Evolutionary conservation across 2,113 vertebrate genomes (phyloP), one percentile per base, ranked within the genome.

Genomic region (Tichodroma muraria): DNA sequence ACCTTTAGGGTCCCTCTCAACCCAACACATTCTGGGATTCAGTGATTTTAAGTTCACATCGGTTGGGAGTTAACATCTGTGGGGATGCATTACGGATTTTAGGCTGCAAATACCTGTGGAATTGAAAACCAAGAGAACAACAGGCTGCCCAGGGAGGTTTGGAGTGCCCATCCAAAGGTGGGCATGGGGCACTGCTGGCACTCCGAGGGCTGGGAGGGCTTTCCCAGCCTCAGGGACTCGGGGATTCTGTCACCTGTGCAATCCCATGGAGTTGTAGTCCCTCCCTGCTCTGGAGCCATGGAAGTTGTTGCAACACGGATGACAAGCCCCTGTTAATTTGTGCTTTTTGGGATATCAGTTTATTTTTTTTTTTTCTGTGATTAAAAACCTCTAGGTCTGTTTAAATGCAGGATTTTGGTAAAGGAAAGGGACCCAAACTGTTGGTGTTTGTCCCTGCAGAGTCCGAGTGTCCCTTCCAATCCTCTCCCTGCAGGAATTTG

Each of bases 281-380:
- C 63, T 91, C n/a, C n/a, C n/a, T n/a, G 49, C 65, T 37, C 42
- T 57, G 75, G n/a, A 44, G 20, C 52, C 11, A 1, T 6, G 35
- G 57, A 54, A 80, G 31, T 4, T 61, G 59, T 14, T 40, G 27
- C 6, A 65, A 8, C 13, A 22, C 0, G 0, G 3, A 10, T 35
- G 42, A 6, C 21, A 37, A 82, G 35, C 11, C 7, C 8, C 21
- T 15, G 8, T 13, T 71, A 28, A 31, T 65, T 54, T 42, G 18
- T 40, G 31, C 3, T 22, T 88, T 84, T 75, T 60, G 49, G 24
- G 27, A 4, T 30, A 31, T 22, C 24, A 25, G 12, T 28, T 68
- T 20, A 6, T 44, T 72, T 64, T 60, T 71, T 8, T 53, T 37
- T n/a, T n/a, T n/a, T n/a, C 38, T 33, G 24, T 31, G 35, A 22